Percentiles rank a stretch among this genome's conserved stretches.
phyloP scores from a whole-genome alignment of 2,888 invertebrate species.

The Hypena proboscidalis region DNA sequence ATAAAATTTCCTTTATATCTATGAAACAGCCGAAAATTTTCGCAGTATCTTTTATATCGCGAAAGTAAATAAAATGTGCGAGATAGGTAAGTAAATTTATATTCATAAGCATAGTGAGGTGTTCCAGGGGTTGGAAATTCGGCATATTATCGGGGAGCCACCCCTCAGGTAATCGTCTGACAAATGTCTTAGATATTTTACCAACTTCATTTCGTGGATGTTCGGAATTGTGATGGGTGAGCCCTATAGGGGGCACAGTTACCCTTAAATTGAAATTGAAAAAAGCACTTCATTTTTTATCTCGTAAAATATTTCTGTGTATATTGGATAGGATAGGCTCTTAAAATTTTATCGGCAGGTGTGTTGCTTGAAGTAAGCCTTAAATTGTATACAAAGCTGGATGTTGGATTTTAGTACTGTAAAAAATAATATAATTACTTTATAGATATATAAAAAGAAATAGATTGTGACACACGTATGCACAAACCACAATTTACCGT shows the following conservation, averaged over 20 bases:
- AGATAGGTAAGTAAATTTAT: slow-evolving; percentile 69
- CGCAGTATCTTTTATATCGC: slow-evolving; percentile 32
- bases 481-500: too few species aligned
- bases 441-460: too few species aligned
- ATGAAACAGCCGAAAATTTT: slow-evolving; percentile 18
- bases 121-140: slow-evolving; percentile 68
- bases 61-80: slow-evolving; percentile 53
- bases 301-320: slow-evolving; percentile 3
- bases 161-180: slow-evolving; percentile 83
- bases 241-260: slow-evolving; percentile 40
- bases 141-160: slow-evolving; percentile 69
- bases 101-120: slow-evolving; percentile 74
- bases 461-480: too few species aligned
- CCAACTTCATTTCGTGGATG: slow-evolving; percentile 79
- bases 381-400: too few species aligned
- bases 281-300: slow-evolving; percentile 24
- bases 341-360: too few species aligned
- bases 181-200: slow-evolving; percentile 83
- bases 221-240: slow-evolving; percentile 44
- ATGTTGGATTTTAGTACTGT: too few species aligned
- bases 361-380: too few species aligned
- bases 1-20: slow-evolving; percentile 11
- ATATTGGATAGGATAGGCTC: too few species aligned
- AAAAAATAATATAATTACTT: too few species aligned
- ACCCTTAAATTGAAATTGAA: slow-evolving; percentile 39